Evolutionary conservation across 2,113 vertebrate genomes (phyloP).

Genomic region (Spea multiplicata): DNA sequence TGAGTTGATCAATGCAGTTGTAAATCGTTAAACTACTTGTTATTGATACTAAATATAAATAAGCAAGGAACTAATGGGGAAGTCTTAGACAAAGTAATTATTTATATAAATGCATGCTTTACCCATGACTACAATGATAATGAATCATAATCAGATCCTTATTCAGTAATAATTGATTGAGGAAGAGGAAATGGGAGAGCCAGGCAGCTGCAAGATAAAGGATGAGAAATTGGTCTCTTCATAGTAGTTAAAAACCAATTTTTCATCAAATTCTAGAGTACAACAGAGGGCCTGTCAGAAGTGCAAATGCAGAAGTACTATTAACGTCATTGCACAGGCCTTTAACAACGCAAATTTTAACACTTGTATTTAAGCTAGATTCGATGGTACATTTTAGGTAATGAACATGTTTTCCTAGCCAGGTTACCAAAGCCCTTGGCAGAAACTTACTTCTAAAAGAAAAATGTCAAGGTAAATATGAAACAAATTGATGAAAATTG

Average conservation of each 20-base stretch:
- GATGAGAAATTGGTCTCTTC: constrained; percentile 48
- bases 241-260: constrained; percentile 47
- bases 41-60: constrained; percentile 5
- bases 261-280: constrained; percentile 43
- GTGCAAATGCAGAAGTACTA: constrained; percentile 12
- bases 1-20: not conserved
- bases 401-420: no score
- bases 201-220: constrained; percentile 49
- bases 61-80: constrained; percentile 34
- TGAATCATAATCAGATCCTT: constrained; percentile 50
- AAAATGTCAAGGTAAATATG: no score
- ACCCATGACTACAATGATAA: constrained; percentile 37
- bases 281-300: constrained; percentile 16
- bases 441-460: no score
- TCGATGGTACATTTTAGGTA: no score
- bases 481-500: no score
- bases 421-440: no score
- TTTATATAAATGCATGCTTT: constrained; percentile 13
- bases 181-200: constrained; percentile 27
- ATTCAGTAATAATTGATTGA: constrained; percentile 46
- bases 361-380: not conserved
- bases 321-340: not conserved
- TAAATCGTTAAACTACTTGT: not conserved
- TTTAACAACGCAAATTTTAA: not conserved
- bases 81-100: constrained; percentile 30